These are phyloP conservation scores for Apodemia hepburni DNA, from an alignment of 2,888 invertebrate species.

Conservation along the genomic window DNA sequence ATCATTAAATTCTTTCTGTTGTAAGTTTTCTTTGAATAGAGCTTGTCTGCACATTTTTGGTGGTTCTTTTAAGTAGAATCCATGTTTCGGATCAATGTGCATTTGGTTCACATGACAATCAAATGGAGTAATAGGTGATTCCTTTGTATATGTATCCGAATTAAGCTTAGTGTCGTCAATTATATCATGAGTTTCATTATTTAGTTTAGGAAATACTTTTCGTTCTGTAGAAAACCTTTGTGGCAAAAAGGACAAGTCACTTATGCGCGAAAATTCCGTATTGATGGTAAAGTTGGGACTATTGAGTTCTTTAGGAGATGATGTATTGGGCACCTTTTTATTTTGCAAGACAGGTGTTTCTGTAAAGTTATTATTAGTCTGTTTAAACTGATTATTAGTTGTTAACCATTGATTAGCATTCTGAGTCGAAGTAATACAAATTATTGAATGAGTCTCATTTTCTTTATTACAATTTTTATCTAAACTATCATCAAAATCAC, in stretches of 20 bases:
- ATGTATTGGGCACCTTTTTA: conserved; percentile 70
- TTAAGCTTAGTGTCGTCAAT: conserved; percentile 57
- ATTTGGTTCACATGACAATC: conserved; percentile 44
- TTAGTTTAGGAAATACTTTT: conserved; percentile 53
- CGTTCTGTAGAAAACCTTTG: conserved; percentile 69
- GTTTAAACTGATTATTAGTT: conserved; percentile 42
- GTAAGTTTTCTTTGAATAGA: conserved; percentile 58
- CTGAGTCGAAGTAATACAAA: conserved; percentile 53
- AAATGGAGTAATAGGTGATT: conserved; percentile 60
- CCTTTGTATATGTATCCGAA: conserved; percentile 77
- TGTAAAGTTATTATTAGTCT: conserved; percentile 36
- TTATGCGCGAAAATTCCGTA: conserved; percentile 69
- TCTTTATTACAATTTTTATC: conserved; percentile 55
- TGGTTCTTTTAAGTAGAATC: conserved; percentile 44
- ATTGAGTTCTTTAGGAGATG: conserved; percentile 67
- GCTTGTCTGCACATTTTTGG: conserved; percentile 60
- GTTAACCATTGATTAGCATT: conserved; percentile 54
- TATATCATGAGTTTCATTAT: conserved; percentile 57
- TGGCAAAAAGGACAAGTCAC: conserved; percentile 66
- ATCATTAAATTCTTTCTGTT: conserved; percentile 44
- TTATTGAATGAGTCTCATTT: conserved; percentile 59
- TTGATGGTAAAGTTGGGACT: conserved; percentile 72
- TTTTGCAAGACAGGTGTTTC: conserved; percentile 47
- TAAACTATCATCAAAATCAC: conserved; percentile 61
- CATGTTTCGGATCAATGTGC: conserved; percentile 42